Evolutionary conservation across 2,113 vertebrate genomes (phyloP).

Genomic region (Ivindomyrus marchei): DNA sequence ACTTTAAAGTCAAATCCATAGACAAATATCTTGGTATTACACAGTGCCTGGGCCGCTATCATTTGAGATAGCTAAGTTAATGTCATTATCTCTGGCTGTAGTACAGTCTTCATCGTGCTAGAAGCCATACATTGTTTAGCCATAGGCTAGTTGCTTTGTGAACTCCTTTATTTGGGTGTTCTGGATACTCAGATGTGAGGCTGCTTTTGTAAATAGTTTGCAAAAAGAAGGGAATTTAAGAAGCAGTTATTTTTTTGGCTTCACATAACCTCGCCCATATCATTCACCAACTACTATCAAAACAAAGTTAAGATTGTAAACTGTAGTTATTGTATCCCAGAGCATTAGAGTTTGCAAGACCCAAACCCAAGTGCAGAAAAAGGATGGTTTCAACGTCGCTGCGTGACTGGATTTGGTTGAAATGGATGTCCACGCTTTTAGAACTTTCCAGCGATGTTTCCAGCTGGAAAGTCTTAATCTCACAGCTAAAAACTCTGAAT

Average conservation of each 20-base stretch:
- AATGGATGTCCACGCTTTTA: slow-evolving; percentile 47
- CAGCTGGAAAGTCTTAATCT: slow-evolving; percentile 60
- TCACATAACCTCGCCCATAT: slow-evolving; percentile 57
- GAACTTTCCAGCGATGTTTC: slow-evolving; percentile 47
- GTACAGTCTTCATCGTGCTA: slow-evolving; percentile 55
- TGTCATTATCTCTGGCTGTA: slow-evolving; percentile 66
- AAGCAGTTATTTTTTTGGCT: slow-evolving; percentile 66
- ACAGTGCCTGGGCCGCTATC: slow-evolving; percentile 28
- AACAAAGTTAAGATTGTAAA: slow-evolving; percentile 34
- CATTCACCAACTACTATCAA: slow-evolving; percentile 54
- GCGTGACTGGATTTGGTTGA: slow-evolving; percentile 58
- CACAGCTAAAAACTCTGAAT: slow-evolving; percentile 58
- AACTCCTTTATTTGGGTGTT: slow-evolving; percentile 56
- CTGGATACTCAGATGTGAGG: slow-evolving; percentile 45
- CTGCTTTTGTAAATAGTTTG: slow-evolving; percentile 59
- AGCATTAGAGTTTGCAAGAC: slow-evolving; percentile 63
- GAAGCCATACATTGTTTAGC: slow-evolving; percentile 67
- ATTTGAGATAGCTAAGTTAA: slow-evolving; percentile 52
- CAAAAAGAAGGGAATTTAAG: slow-evolving; percentile 58
- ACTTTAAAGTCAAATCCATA: slow-evolving; percentile 4
- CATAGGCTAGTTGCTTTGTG: slow-evolving; percentile 56
- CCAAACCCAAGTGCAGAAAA: slow-evolving; percentile 59
- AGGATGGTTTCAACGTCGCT: slow-evolving; percentile 43
- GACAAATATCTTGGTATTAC: not conserved
- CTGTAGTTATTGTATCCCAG: slow-evolving; percentile 58